phyloP scores from a whole-genome alignment of 1,140 invertebrate genomes.

The Gryon sp. region DNA sequence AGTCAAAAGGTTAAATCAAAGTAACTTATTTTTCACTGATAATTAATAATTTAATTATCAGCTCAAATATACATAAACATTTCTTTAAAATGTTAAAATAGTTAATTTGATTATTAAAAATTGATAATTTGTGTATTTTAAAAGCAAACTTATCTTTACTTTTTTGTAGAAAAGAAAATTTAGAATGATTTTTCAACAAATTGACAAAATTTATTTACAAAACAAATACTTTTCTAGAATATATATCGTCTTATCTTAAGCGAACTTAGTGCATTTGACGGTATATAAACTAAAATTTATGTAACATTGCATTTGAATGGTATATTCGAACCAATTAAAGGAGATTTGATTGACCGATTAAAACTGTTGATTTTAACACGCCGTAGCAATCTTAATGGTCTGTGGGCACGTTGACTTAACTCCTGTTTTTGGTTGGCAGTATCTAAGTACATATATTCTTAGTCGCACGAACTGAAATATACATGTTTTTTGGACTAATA shows the following conservation, averaged over 20 bases:
- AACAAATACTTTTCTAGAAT: conserved; percentile 14
- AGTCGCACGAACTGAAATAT: conserved; percentile 1
- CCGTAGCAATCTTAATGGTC: conserved; percentile 53
- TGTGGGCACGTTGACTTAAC: conserved; percentile 49
- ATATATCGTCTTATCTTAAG: conserved; percentile 32
- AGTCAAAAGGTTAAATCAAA: too few species aligned
- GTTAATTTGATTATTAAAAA: too few species aligned
- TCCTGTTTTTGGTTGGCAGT: conserved; percentile 38
- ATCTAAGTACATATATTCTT: conserved; percentile 25
- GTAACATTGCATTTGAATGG: conserved; percentile 44
- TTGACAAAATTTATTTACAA: neutral
- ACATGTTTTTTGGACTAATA: conserved; percentile 18
- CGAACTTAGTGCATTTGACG: conserved; percentile 17
- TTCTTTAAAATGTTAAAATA: too few species aligned
- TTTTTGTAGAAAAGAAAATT: conserved; percentile 2
- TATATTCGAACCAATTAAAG: conserved; percentile 43
- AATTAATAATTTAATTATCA: too few species aligned
- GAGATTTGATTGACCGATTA: conserved; percentile 57
- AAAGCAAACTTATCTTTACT: too few species aligned
- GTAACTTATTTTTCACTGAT: too few species aligned
- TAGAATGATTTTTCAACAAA: neutral
- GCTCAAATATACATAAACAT: too few species aligned
- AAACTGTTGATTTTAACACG: conserved; percentile 58
- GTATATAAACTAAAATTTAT: conserved; percentile 46
- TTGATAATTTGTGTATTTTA: too few species aligned